Conservation (phyloP, 1,140 invertebrate species). For the Babylonia areolata region DNA sequence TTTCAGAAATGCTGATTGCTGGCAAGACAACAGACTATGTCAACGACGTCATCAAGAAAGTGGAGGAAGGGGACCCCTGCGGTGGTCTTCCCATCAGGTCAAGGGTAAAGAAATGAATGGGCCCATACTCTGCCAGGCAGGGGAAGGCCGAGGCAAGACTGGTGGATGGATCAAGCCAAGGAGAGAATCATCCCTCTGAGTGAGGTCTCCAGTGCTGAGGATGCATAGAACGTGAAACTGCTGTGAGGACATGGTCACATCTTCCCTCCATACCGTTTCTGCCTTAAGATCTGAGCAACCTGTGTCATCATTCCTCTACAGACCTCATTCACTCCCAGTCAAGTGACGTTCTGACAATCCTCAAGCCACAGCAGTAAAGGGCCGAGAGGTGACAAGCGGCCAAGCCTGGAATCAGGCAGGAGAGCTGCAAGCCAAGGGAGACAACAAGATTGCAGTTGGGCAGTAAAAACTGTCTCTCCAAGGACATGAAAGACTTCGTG, state of each 20-base stretch:
- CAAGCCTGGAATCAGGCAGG: neutral
- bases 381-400: neutral
- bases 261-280: constrained; percentile 7
- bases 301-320: neutral
- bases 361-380: neutral
- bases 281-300: neutral
- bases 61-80: constrained; percentile 67
- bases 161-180: neutral
- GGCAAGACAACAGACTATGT: constrained; percentile 91
- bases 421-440: neutral
- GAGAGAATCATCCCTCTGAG: neutral
- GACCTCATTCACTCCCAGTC: neutral
- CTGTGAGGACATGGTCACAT: neutral
- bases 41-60: constrained; percentile 87
- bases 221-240: constrained; percentile 3
- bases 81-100: constrained; percentile 59
- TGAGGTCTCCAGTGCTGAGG: neutral
- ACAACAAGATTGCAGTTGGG: neutral
- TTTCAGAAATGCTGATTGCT: constrained; percentile 85
- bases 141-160: neutral
- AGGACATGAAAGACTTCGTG: neutral
- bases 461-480: neutral
- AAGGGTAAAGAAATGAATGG: constrained; percentile 5
- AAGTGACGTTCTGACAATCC: neutral
- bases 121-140: neutral